phyloP scores from a whole-genome alignment of 1,140 invertebrate genomes.

The Mya arenaria region DNA sequence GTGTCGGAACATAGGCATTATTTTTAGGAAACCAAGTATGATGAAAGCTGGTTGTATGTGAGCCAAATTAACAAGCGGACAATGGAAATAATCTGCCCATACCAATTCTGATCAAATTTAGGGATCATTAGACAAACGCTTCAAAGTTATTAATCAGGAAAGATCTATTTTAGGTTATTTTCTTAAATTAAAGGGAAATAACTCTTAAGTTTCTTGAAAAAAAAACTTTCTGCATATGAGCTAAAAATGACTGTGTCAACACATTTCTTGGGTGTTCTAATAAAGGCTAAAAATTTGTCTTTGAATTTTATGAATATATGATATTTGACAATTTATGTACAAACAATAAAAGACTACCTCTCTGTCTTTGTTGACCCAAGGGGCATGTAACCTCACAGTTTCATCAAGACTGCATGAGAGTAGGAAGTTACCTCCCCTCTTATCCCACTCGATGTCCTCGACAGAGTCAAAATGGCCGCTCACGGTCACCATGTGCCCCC shows the following conservation, averaged over 20 bases:
- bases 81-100: no score
- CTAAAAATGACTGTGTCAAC: no score
- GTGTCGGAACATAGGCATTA: no score
- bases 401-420: constrained; percentile 92
- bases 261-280: background rate
- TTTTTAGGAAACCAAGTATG: no score
- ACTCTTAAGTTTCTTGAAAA: no score
- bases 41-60: no score
- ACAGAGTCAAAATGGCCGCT: constrained; percentile 94
- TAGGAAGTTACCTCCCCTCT: constrained; percentile 85
- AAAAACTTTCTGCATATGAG: background rate
- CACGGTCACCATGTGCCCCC: constrained; percentile 88
- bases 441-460: constrained; percentile 93
- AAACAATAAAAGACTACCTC: constrained; percentile 64
- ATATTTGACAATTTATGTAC: background rate
- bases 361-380: constrained; percentile 84
- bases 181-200: no score
- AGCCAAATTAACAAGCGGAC: no score
- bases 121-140: no score
- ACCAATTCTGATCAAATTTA: no score
- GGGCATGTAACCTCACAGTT: constrained; percentile 94
- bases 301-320: background rate
- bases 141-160: no score
- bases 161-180: no score
- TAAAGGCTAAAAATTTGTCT: background rate